These are phyloP conservation scores for Drosophila tripunctata DNA, from an alignment of 2,888 invertebrate species.

Conservation along the genomic window DNA sequence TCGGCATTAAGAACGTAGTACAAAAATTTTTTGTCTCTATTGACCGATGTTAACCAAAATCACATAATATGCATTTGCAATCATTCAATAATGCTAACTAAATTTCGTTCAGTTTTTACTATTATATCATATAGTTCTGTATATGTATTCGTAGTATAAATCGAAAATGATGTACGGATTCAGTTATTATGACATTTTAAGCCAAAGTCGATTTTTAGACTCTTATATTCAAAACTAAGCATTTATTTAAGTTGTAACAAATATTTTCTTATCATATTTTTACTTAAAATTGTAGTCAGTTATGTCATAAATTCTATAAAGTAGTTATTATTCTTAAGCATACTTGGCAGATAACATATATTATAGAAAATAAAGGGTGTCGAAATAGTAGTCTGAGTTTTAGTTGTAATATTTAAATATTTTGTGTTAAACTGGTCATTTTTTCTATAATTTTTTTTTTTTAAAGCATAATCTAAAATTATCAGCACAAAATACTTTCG, in stretches of 20 bases:
- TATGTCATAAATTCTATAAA: conserved; percentile 24
- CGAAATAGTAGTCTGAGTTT: too few species aligned
- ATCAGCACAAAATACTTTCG: not conserved
- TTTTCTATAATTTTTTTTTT: not conserved
- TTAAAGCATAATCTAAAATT: conserved; percentile 4
- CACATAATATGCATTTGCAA: too few species aligned
- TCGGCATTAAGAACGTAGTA: too few species aligned
- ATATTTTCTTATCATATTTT: not conserved
- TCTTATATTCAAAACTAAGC: not conserved
- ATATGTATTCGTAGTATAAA: too few species aligned
- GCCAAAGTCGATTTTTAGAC: not conserved
- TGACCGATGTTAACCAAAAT: too few species aligned
- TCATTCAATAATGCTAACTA: too few species aligned
- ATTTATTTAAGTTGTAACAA: not conserved
- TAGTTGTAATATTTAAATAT: conserved; percentile 9
- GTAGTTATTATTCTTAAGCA: not conserved
- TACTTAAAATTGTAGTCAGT: conserved; percentile 18
- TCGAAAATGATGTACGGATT: too few species aligned
- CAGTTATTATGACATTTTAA: too few species aligned
- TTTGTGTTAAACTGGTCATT: not conserved
- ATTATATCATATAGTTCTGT: too few species aligned
- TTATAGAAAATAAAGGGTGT: too few species aligned
- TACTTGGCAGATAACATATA: conserved; percentile 8
- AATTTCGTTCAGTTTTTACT: too few species aligned
- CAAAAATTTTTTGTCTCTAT: too few species aligned